A percentile compares a stretch with the other conserved stretches of the same genome.
Conservation (phyloP, 2,113 vertebrate genomes). For the Anguilla rostrata region DNA sequence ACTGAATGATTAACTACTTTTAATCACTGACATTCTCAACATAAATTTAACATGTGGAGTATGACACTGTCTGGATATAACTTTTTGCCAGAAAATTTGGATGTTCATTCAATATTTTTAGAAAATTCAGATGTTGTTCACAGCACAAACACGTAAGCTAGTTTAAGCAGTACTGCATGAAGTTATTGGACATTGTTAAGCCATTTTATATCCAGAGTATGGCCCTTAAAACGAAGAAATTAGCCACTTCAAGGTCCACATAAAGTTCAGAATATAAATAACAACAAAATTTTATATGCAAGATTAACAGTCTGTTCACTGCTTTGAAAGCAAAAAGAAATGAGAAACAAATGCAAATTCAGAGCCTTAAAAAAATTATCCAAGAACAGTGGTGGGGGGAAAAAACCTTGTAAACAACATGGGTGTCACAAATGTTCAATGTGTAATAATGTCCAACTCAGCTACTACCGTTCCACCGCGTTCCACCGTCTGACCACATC, state of each 20-base stretch:
- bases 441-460: neutral
- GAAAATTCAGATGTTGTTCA: too few species aligned
- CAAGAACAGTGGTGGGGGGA: neutral
- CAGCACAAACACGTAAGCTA: too few species aligned
- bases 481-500: slow-evolving; percentile 20
- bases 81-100: too few species aligned
- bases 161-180: too few species aligned
- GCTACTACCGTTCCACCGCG: neutral
- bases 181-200: too few species aligned
- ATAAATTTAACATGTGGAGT: too few species aligned
- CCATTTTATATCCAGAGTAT: too few species aligned
- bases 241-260: neutral
- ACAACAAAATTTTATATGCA: neutral
- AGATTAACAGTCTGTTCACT: neutral
- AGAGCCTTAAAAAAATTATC: neutral
- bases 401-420: neutral
- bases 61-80: too few species aligned
- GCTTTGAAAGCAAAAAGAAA: neutral
- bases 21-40: too few species aligned
- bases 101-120: too few species aligned
- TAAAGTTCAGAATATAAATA: neutral
- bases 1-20: too few species aligned
- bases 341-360: neutral
- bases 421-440: neutral
- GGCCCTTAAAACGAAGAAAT: neutral